Evolutionary conservation across 2,797 vertebrate species (phyloP), one percentile per base, ranked within the genome.

Genomic region (Remorina albescens): DNA sequence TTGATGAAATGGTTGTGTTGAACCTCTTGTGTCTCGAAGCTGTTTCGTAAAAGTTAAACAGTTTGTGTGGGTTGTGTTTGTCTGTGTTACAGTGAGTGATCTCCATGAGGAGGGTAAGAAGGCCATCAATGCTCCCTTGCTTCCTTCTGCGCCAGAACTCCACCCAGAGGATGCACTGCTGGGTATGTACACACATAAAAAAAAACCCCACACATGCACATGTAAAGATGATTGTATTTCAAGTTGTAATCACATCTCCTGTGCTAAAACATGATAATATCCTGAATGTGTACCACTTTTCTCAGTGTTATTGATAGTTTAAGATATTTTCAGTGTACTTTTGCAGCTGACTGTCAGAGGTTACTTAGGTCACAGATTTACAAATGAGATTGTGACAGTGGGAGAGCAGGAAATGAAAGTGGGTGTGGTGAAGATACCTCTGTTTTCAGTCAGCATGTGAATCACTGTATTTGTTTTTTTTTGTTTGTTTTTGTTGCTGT

Each of bases 61-160:
- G 7, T 26, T 71, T 57, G 18, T 81, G 67, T 66, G 47, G 58
- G 6, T 36, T 41, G 2, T 78, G 44, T 47, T 49, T 88, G 59
- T 87, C 36, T 73, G 1, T n/a, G 32, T 78, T n/a, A n/a, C n/a
- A 99, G 98, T 97, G 96, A 98, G 92, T 53, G 97, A 98, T 91
- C 95, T 99, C 75, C 97, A 98, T 37, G 97, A 98, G 85, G 98
- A 99, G 78, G 98, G 98, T 26, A 98, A 96, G 88, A 96, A 96
- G 82, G 97, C 97, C 78, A 98, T 99, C 94, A 96, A 97, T 36
- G 92, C 94, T 1, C 96, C 98, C 0, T 93, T 98, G 95, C 95
- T 96, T 30, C 95, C 96, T 0, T 78, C 94, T 2, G 74, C 84
- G 0, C 90, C 89, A 2, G 96, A 97, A 49, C 85, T 98, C 71